These are phyloP conservation scores for Amblyjoppa proteus DNA, from an alignment of 2,888 invertebrate genomes.

Conservation along the genomic window DNA sequence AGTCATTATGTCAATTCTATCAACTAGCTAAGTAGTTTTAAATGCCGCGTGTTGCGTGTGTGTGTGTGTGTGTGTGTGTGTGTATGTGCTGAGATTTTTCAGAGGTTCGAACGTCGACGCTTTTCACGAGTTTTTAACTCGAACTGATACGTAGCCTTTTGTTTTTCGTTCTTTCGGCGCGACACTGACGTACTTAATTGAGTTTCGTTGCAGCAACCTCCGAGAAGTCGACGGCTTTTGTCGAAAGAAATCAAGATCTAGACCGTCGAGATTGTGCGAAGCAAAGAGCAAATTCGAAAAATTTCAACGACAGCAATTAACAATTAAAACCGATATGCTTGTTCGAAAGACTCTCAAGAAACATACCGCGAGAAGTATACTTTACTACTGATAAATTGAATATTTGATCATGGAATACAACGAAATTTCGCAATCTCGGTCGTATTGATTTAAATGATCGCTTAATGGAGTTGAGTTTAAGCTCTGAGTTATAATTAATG, in stretches of 20 bases:
- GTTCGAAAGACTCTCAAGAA: not conserved
- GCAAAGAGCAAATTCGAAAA: not conserved
- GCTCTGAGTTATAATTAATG: not conserved
- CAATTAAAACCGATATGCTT: not conserved
- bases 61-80: not conserved
- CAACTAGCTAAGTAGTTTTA: slow-evolving; percentile 14
- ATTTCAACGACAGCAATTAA: not conserved
- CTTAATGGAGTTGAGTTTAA: not conserved
- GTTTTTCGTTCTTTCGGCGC: not conserved
- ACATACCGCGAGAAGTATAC: not conserved
- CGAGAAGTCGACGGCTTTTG: slow-evolving; percentile 1
- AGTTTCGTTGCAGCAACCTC: not conserved
- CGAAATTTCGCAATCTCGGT: not conserved
- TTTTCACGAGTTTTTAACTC: not conserved
- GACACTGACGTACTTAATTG: not conserved
- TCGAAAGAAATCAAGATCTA: not conserved
- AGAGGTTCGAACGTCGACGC: slow-evolving; percentile 12
- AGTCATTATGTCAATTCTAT: slow-evolving; percentile 49
- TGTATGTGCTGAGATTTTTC: slow-evolving; percentile 37
- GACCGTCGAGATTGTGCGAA: not conserved
- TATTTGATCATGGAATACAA: not conserved
- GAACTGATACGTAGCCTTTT: not conserved
- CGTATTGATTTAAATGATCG: not conserved
- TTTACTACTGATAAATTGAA: not conserved
- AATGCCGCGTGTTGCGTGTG: slow-evolving; percentile 5